Evolutionary conservation across 2,888 invertebrate species (phyloP), one percentile per base, ranked within the genome.

Genomic region (Drymonia ruficornis): DNA sequence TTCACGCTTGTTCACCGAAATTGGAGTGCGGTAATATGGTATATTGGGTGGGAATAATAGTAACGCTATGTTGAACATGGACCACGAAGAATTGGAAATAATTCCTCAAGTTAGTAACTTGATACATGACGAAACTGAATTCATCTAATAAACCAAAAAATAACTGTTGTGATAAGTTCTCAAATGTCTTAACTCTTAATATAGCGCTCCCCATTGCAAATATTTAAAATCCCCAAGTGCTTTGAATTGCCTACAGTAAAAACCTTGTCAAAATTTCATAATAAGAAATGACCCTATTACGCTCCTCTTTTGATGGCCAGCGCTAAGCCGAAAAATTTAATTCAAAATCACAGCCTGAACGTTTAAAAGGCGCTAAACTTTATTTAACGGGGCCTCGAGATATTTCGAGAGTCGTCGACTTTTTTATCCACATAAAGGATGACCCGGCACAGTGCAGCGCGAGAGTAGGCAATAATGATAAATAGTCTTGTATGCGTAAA

Each of bases 381-480:
- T 76, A 80, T 79, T 77, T 81, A 80, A 81, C 71, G 75, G 72
- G 63, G 73, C 76, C 78, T 75, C 69, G 72, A 74, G 75, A 72
- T 76, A 75, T 67, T 61, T 60, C 64, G 63, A 59, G 53, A 61
- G 50, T 61, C 59, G 56, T 45, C 67, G 74, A 76, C 76, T 78
- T 81, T 82, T 81, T 81, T 80, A 79, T 78, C 75, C 70, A 70
- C 77, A 79, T 79, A 77, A 77, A 73, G 74, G 71, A 63, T 63
- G 70, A 65, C 45, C 59, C 53, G 69, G 72, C 49, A 60, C 67
- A 72, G 72, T 11, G n/a, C 13, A 71, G 59, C 67, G 42, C 56
- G 70, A 72, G 67, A 66, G 62, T 55, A 49, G 40, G 59, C 50
- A 56, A 59, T 53, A 31, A 19, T 34, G 44, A 49, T 56, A 56